These are phyloP conservation scores for Adineta ricciae DNA, from an alignment of 2,888 invertebrate species.

Conservation along the genomic window DNA sequence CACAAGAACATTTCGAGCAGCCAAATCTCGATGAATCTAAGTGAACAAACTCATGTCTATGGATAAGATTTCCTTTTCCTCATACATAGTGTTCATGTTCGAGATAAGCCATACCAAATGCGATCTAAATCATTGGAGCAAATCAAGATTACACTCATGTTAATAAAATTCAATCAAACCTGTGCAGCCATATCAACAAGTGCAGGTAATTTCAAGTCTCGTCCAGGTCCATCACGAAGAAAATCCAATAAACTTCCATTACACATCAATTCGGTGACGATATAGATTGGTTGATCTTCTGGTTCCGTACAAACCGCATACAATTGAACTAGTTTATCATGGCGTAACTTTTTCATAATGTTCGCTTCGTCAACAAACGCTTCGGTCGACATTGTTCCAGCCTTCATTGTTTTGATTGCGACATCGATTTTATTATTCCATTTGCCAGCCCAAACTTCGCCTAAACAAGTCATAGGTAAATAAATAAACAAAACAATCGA, in stretches of 20 bases:
- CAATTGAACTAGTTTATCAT: conserved; percentile 91
- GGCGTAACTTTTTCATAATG: conserved; percentile 99
- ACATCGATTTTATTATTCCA: conserved; percentile 67
- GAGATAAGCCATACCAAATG: conserved; percentile 93
- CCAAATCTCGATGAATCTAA: conserved; percentile 76
- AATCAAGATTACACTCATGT: background rate
- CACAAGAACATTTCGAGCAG: conserved; percentile 95
- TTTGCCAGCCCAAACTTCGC: conserved; percentile 99
- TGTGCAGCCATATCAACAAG: conserved; percentile 96
- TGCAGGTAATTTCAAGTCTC: conserved; percentile 69
- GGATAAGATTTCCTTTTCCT: background rate
- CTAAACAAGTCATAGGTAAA: background rate
- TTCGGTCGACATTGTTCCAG: conserved; percentile 97
- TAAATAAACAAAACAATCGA: background rate
- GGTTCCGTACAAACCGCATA: conserved; percentile 96
- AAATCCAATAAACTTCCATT: conserved; percentile 94
- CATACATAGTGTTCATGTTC: conserved; percentile 83
- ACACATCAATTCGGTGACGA: conserved; percentile 98
- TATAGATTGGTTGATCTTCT: conserved; percentile 96
- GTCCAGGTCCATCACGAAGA: conserved; percentile 68
- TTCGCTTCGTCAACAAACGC: conserved; percentile 97
- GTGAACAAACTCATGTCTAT: conserved; percentile 57
- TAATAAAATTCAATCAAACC: conserved; percentile 45
- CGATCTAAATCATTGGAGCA: conserved; percentile 98
- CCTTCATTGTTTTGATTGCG: conserved; percentile 94